phyloP scores from a whole-genome alignment of 2,888 invertebrate species.

The Venusia cambrica region DNA sequence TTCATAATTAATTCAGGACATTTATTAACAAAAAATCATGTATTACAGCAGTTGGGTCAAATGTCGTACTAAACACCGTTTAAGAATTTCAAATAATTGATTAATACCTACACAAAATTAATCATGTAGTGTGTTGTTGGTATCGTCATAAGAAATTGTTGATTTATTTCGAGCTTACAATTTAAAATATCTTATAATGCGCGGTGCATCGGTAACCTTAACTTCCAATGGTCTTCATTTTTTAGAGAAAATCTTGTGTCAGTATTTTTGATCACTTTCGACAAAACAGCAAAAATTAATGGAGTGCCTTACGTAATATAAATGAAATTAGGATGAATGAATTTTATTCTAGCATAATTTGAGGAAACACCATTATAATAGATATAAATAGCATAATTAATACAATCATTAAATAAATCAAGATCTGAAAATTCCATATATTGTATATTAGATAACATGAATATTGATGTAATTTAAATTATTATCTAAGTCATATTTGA shows the following conservation, averaged over 20 bases:
- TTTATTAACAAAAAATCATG: too few relatives aligned
- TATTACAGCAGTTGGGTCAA: too few relatives aligned
- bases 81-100: too few relatives aligned
- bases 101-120: too few relatives aligned
- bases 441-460: constrained; percentile 38
- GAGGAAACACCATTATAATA: constrained; percentile 74
- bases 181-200: constrained; percentile 42
- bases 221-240: constrained; percentile 77
- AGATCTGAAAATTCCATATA: constrained; percentile 54
- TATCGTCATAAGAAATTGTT: constrained; percentile 14
- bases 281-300: constrained; percentile 75
- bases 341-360: constrained; percentile 80
- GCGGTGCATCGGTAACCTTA: constrained; percentile 52
- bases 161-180: constrained; percentile 46
- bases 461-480: constrained; percentile 13
- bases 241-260: constrained; percentile 53
- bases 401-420: constrained; percentile 65
- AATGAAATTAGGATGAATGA: constrained; percentile 78
- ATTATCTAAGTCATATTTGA: constrained; percentile 12
- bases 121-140: neutral
- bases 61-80: too few relatives aligned
- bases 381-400: constrained; percentile 69
- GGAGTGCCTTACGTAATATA: constrained; percentile 82
- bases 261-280: constrained; percentile 68
- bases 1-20: too few relatives aligned